Evolutionary conservation across 2,113 vertebrate genomes (phyloP).

Genomic region (Ceratotherium simum): DNA sequence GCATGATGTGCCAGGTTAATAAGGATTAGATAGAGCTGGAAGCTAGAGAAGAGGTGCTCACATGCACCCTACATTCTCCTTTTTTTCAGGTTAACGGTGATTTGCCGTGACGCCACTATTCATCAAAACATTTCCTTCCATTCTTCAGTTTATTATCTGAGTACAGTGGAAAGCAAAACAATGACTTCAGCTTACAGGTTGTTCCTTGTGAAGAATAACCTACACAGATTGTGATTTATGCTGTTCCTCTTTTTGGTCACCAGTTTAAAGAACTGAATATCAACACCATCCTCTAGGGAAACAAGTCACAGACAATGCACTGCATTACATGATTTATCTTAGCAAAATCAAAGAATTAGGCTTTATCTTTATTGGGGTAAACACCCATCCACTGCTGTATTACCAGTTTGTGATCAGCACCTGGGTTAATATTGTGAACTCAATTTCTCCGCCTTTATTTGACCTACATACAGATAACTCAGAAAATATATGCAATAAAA

Average conservation of each 20-base stretch:
- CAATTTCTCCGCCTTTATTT: conserved; percentile 49
- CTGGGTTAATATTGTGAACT: conserved; percentile 50
- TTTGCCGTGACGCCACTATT: conserved; percentile 54
- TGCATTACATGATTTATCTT: conserved; percentile 61
- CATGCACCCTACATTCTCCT: neutral
- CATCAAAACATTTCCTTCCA: conserved; percentile 62
- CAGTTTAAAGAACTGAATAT: conserved; percentile 64
- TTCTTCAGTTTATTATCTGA: conserved; percentile 60
- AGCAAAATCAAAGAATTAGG: conserved; percentile 64
- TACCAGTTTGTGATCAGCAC: neutral
- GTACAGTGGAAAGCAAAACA: conserved; percentile 31
- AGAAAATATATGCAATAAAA: conserved; percentile 50
- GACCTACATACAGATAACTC: conserved; percentile 11
- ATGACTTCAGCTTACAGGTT: conserved; percentile 59
- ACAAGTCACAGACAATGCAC: conserved; percentile 51
- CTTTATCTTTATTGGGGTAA: conserved; percentile 37
- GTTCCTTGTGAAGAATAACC: conserved; percentile 59
- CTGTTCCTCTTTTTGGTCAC: conserved; percentile 54
- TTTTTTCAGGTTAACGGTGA: conserved; percentile 55
- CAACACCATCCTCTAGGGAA: conserved; percentile 54
- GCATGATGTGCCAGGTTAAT: neutral
- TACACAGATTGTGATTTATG: conserved; percentile 59
- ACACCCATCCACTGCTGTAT: neutral
- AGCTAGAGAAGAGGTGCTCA: neutral
- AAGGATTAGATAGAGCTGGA: conserved; percentile 7